Evolutionary conservation across 2,888 invertebrate species (phyloP), one percentile per base, ranked within the genome.

Genomic region (Amiota mariae): DNA sequence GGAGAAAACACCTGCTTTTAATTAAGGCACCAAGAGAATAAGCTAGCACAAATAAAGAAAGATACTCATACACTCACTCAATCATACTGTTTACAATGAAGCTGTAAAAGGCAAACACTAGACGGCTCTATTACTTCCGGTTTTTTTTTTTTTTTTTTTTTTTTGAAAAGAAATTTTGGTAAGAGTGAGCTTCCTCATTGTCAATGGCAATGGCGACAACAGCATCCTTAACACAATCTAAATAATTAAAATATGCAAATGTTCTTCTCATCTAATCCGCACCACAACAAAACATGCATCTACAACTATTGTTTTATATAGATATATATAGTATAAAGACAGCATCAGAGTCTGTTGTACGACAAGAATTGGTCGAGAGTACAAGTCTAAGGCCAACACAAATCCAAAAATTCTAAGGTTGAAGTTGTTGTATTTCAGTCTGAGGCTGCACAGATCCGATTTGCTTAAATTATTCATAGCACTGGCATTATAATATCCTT

Each of bases 161-260:
- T n/a, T n/a, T 24, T 24, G 1, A 3, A 3, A 24, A 6, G 36
- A 36, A 2, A 36, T 36, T 6, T 36, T 36, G 6, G 4, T 36
- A 36, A 36, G 36, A 36, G 36, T 36, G 6, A 36, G 36, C 4
- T 2, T 1, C 24, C 24, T 24, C 24, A 24, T 24, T 24, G 3
- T 2, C 36, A 36, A 36, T 2, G 36, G 6, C 36, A 6, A 36
- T 36, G 8, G 36, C 36, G 36, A 36, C 36, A 36, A 20, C 13
- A 48, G 67, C 49, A 54, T 68, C 51, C 51, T 57, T 64, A 71
- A 61, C 54, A 76, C 85, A 81, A 86, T 85, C 86, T 86, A 87
- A 88, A 88, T 88, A 88, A 88, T 88, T 88, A 88, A 88, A 88
- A 88, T 88, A 88, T 88, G 88, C 88, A 88, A 88, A 88, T 87